Evolutionary conservation across 2,797 vertebrate genomes (phyloP).

Genomic region (Sandelia bainsii): DNA sequence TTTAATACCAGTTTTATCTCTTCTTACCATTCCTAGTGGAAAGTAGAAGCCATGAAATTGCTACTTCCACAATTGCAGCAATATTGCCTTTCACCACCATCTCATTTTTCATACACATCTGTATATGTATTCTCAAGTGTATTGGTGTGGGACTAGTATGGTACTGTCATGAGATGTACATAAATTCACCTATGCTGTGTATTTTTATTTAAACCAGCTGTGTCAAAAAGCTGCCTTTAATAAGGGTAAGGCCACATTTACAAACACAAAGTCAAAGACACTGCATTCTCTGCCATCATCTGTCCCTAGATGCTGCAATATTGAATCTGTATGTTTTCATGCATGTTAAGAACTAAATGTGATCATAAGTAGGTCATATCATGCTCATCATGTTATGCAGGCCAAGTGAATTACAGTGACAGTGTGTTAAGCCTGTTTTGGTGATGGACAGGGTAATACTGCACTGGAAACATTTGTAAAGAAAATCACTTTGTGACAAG

Average conservation of each 20-base stretch:
- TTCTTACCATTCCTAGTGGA: constrained; percentile 32
- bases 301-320: background rate
- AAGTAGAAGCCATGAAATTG: constrained; percentile 65
- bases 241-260: background rate
- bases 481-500: constrained; percentile 17
- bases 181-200: constrained; percentile 7
- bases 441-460: background rate
- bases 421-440: background rate
- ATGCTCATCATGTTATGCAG: constrained; percentile 1
- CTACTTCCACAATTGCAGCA: constrained; percentile 25
- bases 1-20: constrained; percentile 48
- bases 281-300: background rate
- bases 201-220: background rate
- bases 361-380: background rate
- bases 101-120: constrained; percentile 38
- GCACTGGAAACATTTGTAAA: constrained; percentile 10
- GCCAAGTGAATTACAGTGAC: background rate
- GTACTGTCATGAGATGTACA: background rate
- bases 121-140: background rate
- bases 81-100: constrained; percentile 22
- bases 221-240: background rate
- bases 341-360: background rate
- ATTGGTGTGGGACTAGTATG: background rate
- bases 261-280: background rate
- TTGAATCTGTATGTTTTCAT: background rate